Conservation (phyloP, 1,140 invertebrate genomes). For the Papilio polytes region DNA sequence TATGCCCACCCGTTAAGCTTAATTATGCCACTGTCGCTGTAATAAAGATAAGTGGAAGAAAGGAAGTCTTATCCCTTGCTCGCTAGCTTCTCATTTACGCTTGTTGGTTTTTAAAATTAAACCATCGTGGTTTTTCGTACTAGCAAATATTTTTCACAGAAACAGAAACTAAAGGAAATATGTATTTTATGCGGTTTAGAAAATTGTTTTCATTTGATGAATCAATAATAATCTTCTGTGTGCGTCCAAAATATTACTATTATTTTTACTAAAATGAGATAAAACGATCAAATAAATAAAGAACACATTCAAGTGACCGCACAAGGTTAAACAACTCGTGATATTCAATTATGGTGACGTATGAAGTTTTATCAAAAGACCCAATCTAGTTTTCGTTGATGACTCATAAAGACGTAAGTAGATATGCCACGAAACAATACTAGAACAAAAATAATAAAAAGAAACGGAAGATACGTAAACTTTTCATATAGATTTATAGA, state of each 20-base stretch:
- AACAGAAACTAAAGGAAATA: too few species aligned
- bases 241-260: neutral
- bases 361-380: neutral
- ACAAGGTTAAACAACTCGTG: constrained; percentile 14
- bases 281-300: neutral
- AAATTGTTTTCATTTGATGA: neutral
- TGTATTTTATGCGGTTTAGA: too few species aligned
- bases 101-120: constrained; percentile 7
- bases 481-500: neutral
- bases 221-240: neutral
- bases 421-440: neutral
- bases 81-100: constrained; percentile 13
- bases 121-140: neutral
- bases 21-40: constrained; percentile 22
- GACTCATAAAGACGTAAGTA: neutral
- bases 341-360: neutral
- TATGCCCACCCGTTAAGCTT: constrained; percentile 16
- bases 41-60: constrained; percentile 35
- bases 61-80: constrained; percentile 17
- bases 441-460: neutral
- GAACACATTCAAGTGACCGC: neutral
- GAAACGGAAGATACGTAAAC: too few species aligned
- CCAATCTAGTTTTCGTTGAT: constrained; percentile 10
- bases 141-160: neutral
- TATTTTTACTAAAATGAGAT: neutral